Base-by-base conservation (phyloP, 2,113 vertebrate genomes). In the Morone saxatilis region DNA sequence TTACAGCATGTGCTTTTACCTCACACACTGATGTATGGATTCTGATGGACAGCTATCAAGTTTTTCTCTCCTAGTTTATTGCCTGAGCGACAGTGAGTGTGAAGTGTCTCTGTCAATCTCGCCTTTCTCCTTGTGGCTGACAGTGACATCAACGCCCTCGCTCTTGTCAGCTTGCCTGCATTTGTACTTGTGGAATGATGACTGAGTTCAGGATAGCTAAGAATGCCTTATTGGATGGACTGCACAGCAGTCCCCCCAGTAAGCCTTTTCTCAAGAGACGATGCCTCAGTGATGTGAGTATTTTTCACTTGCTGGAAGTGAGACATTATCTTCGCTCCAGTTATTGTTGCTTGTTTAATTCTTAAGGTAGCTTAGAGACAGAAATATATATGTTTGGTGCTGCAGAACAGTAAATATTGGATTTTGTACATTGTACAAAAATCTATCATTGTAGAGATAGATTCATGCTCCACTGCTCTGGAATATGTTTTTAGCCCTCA, bases 281-380 rank as follows among this genome's bases (percentile, higher is more conserved):
- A 54, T 88, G 92, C 78, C 19, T 85, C 81, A 94, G 93, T n/a
- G 92, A 94, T 65, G 94, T 94, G 89, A 95, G 94, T 94, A 89
- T 63, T 83, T 72, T 81, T 78, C 8, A 48, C 61, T 86, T 63
- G 57, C 62, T 73, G 38, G 11, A 67, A 25, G 59, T 41, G 65
- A 66, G 59, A 71, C 16, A 22, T 77, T 73, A 4, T 69, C 65
- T 25, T 48, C 5, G 0, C 71, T 77, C 53, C 14, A 22, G 66
- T 61, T 68, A 5, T 67, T 74, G 65, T 45, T 74, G 54, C 56
- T 77, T 53, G 54, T 75, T 71, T 25, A 9, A 48, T 60, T 76
- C 7, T 48, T n/a, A 31, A 79, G 19, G 54, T 53, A 45, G 65
- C 68, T 66, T 0, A 5, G 69, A 72, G 47, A 59, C 31, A 57